Percentiles rank a stretch among this genome's conserved stretches.
Evolutionary conservation across 2,797 vertebrate species (phyloP).

Genomic region (Triplophysa yarkandensis): DNA sequence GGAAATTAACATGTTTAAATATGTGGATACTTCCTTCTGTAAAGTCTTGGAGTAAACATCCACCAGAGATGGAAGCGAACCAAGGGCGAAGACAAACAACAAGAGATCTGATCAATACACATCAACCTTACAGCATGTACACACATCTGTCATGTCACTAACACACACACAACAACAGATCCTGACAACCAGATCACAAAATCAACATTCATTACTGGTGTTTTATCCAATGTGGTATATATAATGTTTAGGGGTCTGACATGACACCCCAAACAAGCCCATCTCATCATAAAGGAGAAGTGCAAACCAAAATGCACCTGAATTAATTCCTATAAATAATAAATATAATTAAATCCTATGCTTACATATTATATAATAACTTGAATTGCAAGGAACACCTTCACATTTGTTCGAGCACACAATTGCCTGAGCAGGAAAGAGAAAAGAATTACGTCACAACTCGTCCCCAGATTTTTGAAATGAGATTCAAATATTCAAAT

Average conservation of each 20-base stretch:
- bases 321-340: neutral
- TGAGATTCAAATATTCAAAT: no score
- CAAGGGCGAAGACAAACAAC: constrained; percentile 16
- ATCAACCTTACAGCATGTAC: neutral
- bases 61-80: no score
- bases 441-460: no score
- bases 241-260: no score
- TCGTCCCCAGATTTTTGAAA: no score
- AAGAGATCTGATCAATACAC: constrained; percentile 19
- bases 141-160: neutral
- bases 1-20: neutral
- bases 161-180: neutral
- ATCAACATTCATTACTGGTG: neutral
- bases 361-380: neutral
- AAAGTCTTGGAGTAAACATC: constrained; percentile 2
- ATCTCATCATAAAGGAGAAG: no score
- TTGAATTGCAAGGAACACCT: neutral
- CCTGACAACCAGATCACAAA: neutral
- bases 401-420: neutral
- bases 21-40: neutral
- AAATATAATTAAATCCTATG: neutral
- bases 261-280: no score
- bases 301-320: neutral
- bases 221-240: neutral
- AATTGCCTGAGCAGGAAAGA: no score